Base-by-base conservation (phyloP, 2,888 invertebrate genomes). In the Ophraella communa region DNA sequence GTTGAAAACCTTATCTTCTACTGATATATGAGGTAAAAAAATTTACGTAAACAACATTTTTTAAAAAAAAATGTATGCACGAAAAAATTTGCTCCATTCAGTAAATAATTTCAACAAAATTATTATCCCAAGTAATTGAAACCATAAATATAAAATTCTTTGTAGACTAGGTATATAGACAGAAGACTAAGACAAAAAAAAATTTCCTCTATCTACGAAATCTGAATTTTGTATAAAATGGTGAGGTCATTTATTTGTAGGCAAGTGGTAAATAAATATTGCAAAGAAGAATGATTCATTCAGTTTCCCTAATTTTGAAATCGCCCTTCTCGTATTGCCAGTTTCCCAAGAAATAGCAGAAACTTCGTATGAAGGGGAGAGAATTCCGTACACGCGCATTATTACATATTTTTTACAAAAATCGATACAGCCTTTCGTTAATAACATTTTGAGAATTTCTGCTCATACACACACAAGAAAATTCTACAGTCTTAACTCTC, bases 241-340 rank as follows among this genome's bases (percentile, higher is more conserved):
- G 14, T 42, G 42, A 42, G 42, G 21, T 20, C 20, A 11, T 45
- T 21, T 18, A 45, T 45, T 42, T 45, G 47, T 47, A 11, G 11
- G 14, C 27, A 51, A 60, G 42, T 60, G 56, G 30, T 69, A 67
- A 70, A 66, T 67, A 66, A 73, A 74, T 64, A 70, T 71, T 66
- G 73, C 71, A 77, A 78, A 77, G 77, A 79, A 78, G 78, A 74
- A 80, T 80, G 80, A 80, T 74, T 80, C 80, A 80, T 79, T 72
- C 78, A 64, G 78, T 79, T 78, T 78, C 79, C 80, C 80, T 80
- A 76, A 79, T 76, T 79, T 78, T 74, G 71, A 73, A 79, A 76
- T 75, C 74, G 73, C 76, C 76, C 78, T 76, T 74, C 70, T 68
- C 62, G 75, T 76, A 77, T 76, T 71, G 76, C 73, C 71, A 76